phyloP scores from a whole-genome alignment of 2,113 vertebrate species.

The Calonectris borealis region DNA sequence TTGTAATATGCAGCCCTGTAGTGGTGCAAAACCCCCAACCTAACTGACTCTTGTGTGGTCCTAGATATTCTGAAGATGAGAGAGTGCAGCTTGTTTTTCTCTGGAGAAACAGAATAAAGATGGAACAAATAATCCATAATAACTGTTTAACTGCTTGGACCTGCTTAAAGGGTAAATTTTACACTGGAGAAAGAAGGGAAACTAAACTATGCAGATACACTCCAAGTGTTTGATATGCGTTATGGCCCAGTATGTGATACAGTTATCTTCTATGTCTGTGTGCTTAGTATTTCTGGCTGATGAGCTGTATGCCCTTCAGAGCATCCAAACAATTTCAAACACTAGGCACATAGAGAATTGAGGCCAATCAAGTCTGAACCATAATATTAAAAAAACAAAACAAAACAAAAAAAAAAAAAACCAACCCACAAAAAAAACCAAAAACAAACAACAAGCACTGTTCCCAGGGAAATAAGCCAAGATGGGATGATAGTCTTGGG shows the following conservation, averaged over 20 bases:
- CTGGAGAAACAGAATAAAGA: neutral
- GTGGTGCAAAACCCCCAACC: neutral
- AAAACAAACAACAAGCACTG: neutral
- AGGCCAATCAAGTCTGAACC: neutral
- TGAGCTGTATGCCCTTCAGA: neutral
- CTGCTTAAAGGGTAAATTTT: neutral
- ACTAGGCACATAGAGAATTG: neutral
- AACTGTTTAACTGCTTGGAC: conserved; percentile 8
- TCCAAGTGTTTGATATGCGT: neutral
- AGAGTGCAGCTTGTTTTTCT: neutral
- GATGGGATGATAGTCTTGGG: neutral
- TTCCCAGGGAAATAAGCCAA: conserved; percentile 1
- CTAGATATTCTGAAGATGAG: neutral
- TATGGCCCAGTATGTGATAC: neutral
- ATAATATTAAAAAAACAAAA: neutral
- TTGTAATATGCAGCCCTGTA: neutral
- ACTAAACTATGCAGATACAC: neutral
- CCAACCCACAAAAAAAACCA: too few species aligned
- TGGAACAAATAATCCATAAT: neutral
- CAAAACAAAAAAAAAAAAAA: neutral
- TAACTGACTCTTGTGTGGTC: neutral
- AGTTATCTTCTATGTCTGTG: neutral
- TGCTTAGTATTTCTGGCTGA: neutral
- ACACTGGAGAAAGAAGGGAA: neutral
- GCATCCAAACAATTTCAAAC: neutral